phyloP scores from a whole-genome alignment of 2,888 invertebrate genomes.

The Drosophila ustulata region DNA sequence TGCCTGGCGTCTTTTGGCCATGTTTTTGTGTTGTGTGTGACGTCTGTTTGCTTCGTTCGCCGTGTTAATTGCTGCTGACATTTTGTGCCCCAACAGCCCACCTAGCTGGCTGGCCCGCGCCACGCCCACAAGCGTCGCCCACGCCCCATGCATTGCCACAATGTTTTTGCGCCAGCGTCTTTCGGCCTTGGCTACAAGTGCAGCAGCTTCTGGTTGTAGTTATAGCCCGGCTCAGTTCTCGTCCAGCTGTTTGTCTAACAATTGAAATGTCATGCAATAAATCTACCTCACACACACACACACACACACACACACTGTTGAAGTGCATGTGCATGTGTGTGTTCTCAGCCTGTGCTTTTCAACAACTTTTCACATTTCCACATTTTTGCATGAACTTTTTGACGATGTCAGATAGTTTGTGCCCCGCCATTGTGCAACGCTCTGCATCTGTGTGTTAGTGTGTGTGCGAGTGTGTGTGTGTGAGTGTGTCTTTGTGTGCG shows the following conservation, averaged over 20 bases:
- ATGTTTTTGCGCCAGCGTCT: slow-evolving; percentile 46
- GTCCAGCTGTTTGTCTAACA: slow-evolving; percentile 79
- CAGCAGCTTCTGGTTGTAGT: slow-evolving; percentile 43
- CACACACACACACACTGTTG: slow-evolving; percentile 13
- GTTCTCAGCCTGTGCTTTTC: slow-evolving; percentile 58
- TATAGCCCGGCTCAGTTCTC: slow-evolving; percentile 58
- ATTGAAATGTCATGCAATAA: slow-evolving; percentile 80
- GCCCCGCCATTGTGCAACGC: slow-evolving; percentile 43
- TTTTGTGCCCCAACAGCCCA: slow-evolving; percentile 44
- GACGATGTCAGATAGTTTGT: slow-evolving; percentile 78
- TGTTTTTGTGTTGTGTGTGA: slow-evolving; percentile 10
- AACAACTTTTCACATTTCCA: slow-evolving; percentile 78
- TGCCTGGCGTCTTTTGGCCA: slow-evolving; percentile 58
- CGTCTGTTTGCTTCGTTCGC: slow-evolving; percentile 40
- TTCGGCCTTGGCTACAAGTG: slow-evolving; percentile 67
- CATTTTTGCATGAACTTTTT: slow-evolving; percentile 78
- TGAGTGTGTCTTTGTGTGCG: slow-evolving; percentile 2
- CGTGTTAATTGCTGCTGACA: slow-evolving; percentile 76
- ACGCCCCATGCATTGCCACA: slow-evolving; percentile 25
- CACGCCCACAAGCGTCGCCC: slow-evolving; percentile 25
- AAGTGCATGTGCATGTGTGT: slow-evolving; percentile 32
- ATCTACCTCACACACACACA: slow-evolving; percentile 63
- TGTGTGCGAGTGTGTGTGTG: background rate
- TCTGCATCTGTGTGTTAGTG: slow-evolving; percentile 15
- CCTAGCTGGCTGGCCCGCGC: slow-evolving; percentile 2